Evolutionary conservation across 2,888 invertebrate genomes (phyloP).

Genomic region (Chelonus formosanus): DNA sequence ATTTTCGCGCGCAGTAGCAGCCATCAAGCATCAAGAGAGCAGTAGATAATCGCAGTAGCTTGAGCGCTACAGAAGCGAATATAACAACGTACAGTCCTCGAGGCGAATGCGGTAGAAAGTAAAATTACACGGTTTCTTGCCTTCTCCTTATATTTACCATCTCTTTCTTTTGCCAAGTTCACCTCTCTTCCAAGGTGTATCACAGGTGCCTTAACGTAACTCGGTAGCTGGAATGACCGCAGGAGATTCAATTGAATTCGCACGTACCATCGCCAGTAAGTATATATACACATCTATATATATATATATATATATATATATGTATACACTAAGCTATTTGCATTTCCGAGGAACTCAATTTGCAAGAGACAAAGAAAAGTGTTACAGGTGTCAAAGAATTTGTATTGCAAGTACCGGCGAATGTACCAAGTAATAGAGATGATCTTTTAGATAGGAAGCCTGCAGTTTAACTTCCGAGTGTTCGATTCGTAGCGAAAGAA

Average conservation of each 20-base stretch:
- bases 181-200: conserved; percentile 6
- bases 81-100: conserved; percentile 32
- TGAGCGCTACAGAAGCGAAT: conserved; percentile 19
- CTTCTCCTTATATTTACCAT: conserved; percentile 16
- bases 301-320: background rate
- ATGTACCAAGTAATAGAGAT: background rate
- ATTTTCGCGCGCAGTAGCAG: conserved; percentile 32
- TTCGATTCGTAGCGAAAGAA: conserved; percentile 5
- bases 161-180: background rate
- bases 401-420: too few species aligned
- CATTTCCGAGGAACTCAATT: conserved; percentile 10
- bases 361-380: conserved; percentile 1
- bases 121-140: conserved; percentile 50
- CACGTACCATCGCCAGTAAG: background rate
- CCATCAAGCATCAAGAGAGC: conserved; percentile 32
- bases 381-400: too few species aligned
- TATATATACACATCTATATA: background rate
- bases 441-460: conserved; percentile 5
- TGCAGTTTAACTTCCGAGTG: conserved; percentile 2
- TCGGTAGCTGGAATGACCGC: conserved; percentile 15
- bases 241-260: conserved; percentile 17
- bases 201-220: conserved; percentile 22
- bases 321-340: conserved; percentile 2
- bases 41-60: conserved; percentile 28
- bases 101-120: conserved; percentile 47